phyloP scores from a whole-genome alignment of 2,797 vertebrate species.

The Coilia nasus region DNA sequence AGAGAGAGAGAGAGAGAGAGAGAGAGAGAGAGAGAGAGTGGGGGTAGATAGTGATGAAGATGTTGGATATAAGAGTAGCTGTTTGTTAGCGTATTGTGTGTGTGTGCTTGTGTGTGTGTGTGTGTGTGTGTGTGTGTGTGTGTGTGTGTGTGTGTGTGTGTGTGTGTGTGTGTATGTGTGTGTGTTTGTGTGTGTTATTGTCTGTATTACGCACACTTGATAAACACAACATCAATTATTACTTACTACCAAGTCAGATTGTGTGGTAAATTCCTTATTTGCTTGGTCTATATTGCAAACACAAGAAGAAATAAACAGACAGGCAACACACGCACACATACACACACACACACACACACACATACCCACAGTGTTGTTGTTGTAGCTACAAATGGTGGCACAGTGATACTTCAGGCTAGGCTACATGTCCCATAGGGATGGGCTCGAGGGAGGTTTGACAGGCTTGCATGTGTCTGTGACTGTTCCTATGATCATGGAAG shows the following conservation, averaged over 20 bases:
- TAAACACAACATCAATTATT: neutral
- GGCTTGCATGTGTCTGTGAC: neutral
- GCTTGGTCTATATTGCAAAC: neutral
- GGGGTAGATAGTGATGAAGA: neutral
- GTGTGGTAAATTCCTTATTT: neutral
- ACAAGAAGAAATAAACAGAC: neutral
- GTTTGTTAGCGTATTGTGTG: neutral
- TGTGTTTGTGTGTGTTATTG: neutral
- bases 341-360: neutral
- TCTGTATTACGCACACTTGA: neutral
- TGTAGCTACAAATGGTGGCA: slow-evolving; percentile 6
- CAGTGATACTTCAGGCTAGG: neutral
- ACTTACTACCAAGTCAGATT: neutral
- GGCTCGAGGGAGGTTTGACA: slow-evolving; percentile 1
- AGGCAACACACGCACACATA: neutral
- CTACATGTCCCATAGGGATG: neutral
- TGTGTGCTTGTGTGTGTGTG: neutral
- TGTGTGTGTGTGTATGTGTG: neutral
- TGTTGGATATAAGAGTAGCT: no score
- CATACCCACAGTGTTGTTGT: neutral
- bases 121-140: neutral
- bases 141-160: neutral
- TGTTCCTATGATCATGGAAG: no score
- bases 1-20: neutral
- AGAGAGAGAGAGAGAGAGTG: neutral